Evolutionary conservation across 2,113 vertebrate genomes (phyloP).

Genomic region (Gulo gulo): DNA sequence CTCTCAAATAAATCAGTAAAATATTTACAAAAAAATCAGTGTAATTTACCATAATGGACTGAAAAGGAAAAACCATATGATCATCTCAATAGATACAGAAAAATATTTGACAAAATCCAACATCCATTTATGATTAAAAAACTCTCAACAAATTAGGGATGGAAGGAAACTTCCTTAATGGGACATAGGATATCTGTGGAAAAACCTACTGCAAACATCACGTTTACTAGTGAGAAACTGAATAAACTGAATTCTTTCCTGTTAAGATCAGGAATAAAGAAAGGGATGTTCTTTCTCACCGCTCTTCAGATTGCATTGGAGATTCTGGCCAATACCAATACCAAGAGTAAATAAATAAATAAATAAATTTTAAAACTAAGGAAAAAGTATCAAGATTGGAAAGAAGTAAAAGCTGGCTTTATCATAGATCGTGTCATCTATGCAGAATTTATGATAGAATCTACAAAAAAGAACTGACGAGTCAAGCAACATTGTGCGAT

Average conservation of each 20-base stretch:
- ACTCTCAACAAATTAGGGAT: background rate
- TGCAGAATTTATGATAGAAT: background rate
- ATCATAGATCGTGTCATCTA: background rate
- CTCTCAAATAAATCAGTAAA: background rate
- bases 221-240: background rate
- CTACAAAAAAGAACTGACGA: background rate
- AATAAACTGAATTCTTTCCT: background rate
- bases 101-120: background rate
- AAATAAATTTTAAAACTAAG: background rate
- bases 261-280: background rate
- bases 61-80: background rate
- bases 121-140: background rate
- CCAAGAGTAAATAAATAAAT: background rate
- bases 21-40: background rate
- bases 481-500: background rate
- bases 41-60: background rate
- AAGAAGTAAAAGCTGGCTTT: background rate
- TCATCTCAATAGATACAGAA: background rate
- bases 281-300: background rate
- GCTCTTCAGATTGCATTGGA: background rate
- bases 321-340: background rate
- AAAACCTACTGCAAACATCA: background rate
- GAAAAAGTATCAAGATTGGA: background rate
- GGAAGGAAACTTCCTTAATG: background rate
- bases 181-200: background rate